A percentile compares a stretch with the other conserved stretches of the same genome.
Evolutionary conservation across 2,888 invertebrate genomes (phyloP).

Genomic region (Elmis aenea): DNA sequence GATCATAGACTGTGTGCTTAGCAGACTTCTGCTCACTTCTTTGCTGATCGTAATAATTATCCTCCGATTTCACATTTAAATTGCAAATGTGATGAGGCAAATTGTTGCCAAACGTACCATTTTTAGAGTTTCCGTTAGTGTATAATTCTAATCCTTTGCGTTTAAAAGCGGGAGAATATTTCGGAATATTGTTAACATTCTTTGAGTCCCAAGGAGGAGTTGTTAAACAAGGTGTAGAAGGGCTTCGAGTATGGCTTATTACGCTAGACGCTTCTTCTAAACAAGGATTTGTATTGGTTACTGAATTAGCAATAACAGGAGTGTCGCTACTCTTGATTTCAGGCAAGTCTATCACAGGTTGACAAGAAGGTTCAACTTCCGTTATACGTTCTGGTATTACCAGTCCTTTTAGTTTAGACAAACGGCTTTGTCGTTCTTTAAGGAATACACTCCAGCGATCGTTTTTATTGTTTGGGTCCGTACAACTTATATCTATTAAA

Average conservation of each 20-base stretch:
- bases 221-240: conserved; percentile 21
- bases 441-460: conserved; percentile 66
- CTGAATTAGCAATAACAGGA: background rate
- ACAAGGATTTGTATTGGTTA: too few relatives aligned
- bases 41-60: too few relatives aligned
- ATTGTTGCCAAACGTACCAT: background rate
- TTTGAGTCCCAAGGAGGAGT: conserved; percentile 42
- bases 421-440: conserved; percentile 75
- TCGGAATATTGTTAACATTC: conserved; percentile 57
- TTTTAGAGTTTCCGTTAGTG: conserved; percentile 28
- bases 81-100: too few relatives aligned
- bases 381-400: conserved; percentile 75
- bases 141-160: conserved; percentile 68
- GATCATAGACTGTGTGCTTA: conserved; percentile 22
- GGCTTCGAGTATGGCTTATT: background rate
- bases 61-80: too few relatives aligned
- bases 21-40: conserved; percentile 16
- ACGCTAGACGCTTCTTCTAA: background rate
- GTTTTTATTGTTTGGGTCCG: conserved; percentile 28
- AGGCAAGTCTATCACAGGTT: conserved; percentile 67
- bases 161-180: conserved; percentile 79
- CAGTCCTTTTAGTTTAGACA: conserved; percentile 81
- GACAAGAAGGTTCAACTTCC: conserved; percentile 50
- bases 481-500: conserved; percentile 45
- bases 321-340: conserved; percentile 72